Conservation (phyloP, 2,113 vertebrate genomes). For the Cervus canadensis region DNA sequence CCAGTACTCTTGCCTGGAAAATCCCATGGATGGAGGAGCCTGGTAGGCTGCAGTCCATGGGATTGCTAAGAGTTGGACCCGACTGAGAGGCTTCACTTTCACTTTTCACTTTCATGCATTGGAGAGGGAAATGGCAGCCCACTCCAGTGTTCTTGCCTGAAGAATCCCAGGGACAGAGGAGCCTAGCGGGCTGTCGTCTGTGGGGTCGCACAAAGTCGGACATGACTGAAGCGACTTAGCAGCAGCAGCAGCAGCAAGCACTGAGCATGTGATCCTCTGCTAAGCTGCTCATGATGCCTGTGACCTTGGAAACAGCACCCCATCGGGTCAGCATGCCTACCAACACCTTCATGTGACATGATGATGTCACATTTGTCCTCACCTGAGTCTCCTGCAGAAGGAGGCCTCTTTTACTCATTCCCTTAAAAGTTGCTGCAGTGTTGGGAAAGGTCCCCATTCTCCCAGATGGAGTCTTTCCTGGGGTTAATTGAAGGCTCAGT, state of each 20-base stretch:
- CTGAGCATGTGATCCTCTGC: background rate
- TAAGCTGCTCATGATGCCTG: background rate
- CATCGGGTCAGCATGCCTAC: background rate
- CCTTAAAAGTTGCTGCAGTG: background rate
- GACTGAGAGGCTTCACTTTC: background rate
- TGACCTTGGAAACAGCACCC: background rate
- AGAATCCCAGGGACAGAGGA: background rate
- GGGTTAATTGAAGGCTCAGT: background rate
- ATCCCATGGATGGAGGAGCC: background rate
- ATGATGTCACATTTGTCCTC: background rate
- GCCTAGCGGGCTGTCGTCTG: rapidly evolving
- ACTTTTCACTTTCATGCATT: background rate
- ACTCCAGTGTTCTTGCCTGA: background rate
- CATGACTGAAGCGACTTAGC: background rate
- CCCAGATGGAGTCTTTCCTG: background rate
- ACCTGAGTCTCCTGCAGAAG: background rate
- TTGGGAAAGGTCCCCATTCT: background rate
- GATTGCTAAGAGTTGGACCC: rapidly evolving
- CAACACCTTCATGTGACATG: background rate
- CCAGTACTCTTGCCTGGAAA: background rate
- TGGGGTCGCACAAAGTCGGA: background rate
- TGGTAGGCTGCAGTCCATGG: background rate
- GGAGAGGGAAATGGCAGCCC: background rate
- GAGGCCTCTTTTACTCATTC: background rate
- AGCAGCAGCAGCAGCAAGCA: background rate